phyloP scores from a whole-genome alignment of 2,113 vertebrate genomes.

The Atlantisia rogersi region DNA sequence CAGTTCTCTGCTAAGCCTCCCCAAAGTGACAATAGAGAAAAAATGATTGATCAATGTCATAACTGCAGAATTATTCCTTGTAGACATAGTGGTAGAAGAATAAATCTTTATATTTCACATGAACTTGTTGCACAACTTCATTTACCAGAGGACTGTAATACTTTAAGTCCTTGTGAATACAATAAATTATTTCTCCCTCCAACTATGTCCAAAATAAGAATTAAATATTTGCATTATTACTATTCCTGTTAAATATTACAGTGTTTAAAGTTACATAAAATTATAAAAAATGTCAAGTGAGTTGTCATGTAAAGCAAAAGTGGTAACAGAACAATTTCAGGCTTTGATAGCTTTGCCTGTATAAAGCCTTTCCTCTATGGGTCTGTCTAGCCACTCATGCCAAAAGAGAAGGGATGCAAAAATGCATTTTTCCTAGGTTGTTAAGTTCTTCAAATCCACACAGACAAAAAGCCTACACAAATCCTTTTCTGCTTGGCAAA shows the following conservation, averaged over 20 bases:
- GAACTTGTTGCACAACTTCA: neutral
- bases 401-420: neutral
- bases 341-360: neutral
- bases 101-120: neutral
- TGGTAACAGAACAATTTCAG: neutral
- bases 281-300: neutral
- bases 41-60: neutral
- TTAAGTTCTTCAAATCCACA: neutral
- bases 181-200: neutral
- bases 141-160: neutral
- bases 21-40: neutral
- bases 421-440: neutral
- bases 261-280: neutral
- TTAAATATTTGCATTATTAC: neutral
- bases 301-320: neutral
- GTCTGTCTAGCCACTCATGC: neutral
- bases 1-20: neutral
- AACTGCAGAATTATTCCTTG: neutral
- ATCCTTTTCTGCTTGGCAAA: neutral
- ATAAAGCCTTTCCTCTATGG: neutral
- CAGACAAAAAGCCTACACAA: neutral
- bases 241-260: neutral
- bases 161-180: neutral
- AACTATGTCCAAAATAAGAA: neutral
- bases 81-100: neutral